These are phyloP conservation scores for Lethrus apterus DNA, from an alignment of 1,140 invertebrate genomes.

Conservation along the genomic window DNA sequence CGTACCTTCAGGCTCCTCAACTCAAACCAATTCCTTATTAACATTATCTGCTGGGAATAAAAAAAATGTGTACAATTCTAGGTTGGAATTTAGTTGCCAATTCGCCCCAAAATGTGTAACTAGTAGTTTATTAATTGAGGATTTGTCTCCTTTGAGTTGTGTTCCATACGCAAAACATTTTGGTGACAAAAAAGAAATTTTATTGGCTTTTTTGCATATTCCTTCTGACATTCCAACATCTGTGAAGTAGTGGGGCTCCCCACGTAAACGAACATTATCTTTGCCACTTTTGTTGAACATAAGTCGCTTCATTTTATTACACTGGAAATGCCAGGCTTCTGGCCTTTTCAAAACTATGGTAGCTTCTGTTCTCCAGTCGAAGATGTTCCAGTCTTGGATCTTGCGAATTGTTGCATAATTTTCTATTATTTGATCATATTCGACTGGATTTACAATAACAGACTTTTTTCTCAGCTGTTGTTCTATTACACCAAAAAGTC, in stretches of 20 bases:
- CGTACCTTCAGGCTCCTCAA: too few relatives aligned
- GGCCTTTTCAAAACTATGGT: conserved; percentile 17
- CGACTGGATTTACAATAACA: conserved; percentile 21
- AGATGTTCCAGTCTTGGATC: conserved; percentile 11
- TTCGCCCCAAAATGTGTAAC: conserved; percentile 9
- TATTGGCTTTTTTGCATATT: conserved; percentile 2
- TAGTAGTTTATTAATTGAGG: conserved; percentile 10
- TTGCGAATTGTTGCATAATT: conserved; percentile 20
- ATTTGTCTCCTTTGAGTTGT: conserved; percentile 9
- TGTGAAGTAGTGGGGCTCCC: conserved; percentile 22
- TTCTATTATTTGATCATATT: conserved; percentile 23
- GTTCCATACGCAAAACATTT: conserved; percentile 7
- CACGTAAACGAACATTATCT: conserved; percentile 19
- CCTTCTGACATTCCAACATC: conserved; percentile 7
- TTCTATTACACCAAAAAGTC: conserved; percentile 32
- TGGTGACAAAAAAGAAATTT: conserved; percentile 7
- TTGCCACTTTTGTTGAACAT: conserved; percentile 20
- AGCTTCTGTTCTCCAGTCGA: conserved; percentile 22
- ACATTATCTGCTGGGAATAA: too few relatives aligned
- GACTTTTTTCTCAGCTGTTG: conserved; percentile 14
- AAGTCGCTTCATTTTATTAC: conserved; percentile 23
- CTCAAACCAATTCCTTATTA: too few relatives aligned
- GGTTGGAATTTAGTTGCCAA: conserved; percentile 6
- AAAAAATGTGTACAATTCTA: too few relatives aligned
- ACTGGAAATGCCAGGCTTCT: conserved; percentile 24